phyloP scores from a whole-genome alignment of 2,797 vertebrate species.

The Urocyon cinereoargenteus region DNA sequence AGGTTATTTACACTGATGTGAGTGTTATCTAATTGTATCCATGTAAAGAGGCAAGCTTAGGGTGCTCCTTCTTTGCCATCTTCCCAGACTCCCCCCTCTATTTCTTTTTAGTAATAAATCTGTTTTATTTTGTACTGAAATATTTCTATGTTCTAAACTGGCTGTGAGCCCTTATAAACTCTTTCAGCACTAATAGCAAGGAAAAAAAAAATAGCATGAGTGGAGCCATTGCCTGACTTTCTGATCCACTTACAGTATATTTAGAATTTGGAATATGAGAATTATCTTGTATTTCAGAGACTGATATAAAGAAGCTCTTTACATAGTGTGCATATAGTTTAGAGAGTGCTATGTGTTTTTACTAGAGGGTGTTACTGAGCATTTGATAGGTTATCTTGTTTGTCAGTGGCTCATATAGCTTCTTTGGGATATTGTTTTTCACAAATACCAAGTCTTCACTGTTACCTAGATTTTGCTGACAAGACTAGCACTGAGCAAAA shows the following conservation, averaged over 20 bases:
- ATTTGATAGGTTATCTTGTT: slow-evolving; percentile 15
- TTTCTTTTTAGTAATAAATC: background rate
- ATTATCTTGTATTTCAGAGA: slow-evolving; percentile 49
- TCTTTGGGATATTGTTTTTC: slow-evolving; percentile 8
- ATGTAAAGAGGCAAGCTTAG: background rate
- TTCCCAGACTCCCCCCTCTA: background rate
- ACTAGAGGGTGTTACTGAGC: slow-evolving; percentile 32
- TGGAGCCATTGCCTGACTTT: background rate
- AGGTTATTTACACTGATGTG: background rate
- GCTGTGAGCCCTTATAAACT: background rate
- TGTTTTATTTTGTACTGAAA: slow-evolving; percentile 71
- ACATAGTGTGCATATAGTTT: background rate
- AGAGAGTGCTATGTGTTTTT: slow-evolving; percentile 54
- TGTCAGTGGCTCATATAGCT: background rate
- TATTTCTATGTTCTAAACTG: slow-evolving; percentile 61
- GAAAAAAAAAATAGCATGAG: background rate
- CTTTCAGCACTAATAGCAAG: background rate
- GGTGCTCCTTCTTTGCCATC: background rate
- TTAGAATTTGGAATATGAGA: slow-evolving; percentile 61
- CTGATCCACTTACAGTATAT: background rate
- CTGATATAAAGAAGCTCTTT: slow-evolving; percentile 14
- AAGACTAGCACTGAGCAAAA: slow-evolving; percentile 64
- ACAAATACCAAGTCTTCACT: slow-evolving; percentile 57
- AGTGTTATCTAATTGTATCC: background rate
- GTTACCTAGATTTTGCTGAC: slow-evolving; percentile 64